Base-by-base conservation (phyloP, 2,888 invertebrate species). In the Ditula angustiorana region DNA sequence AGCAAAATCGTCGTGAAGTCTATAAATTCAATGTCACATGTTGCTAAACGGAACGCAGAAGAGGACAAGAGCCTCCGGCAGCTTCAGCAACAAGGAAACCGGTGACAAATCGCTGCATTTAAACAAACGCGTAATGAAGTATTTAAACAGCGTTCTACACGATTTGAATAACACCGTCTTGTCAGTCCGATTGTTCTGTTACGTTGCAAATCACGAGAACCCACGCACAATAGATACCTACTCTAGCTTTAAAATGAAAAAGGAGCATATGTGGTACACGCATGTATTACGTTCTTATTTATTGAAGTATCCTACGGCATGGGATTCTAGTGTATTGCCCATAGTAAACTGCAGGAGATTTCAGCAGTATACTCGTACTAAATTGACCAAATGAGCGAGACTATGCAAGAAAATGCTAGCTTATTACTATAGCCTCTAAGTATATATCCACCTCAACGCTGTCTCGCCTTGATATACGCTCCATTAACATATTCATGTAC, bases 51-150 rank as follows among this genome's bases (percentile, higher is more conserved):
- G 46, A 58, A 46, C 35, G 30, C 41, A 56, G 46, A 35, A 33
- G 28, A 41, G 19, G n/a, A 28, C 7, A 37, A 50, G 24, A 28
- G 35, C 7, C 47, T 56, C 16, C 5, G 16, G 50, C 49, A 33
- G 19, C 35, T 19, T 46, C 47, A 2, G 28, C 49, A 53, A 46
- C 46, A 26, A 64, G 63, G 58, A 59, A 64, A 46, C 58, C 52
- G 44, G 50, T 58, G 59, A 64, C 64, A 64, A 59, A 64, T 64
- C 53, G 28, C 53, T 11, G 64, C 59, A 64, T 64, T 59, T 64
- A 59, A 64, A 64, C 64, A 64, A n/a, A 64, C 64, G 53, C 53
- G 64, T 64, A 64, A 59, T 64, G 64, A 64, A 64, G 64, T 53
- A 53, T 59, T 64, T 64, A 64, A 64, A 59, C 41, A 59, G 24